Evolutionary conservation across 2,797 vertebrate genomes (phyloP), one percentile per base, ranked within the genome.

Genomic region (Lepus oiostolus): DNA sequence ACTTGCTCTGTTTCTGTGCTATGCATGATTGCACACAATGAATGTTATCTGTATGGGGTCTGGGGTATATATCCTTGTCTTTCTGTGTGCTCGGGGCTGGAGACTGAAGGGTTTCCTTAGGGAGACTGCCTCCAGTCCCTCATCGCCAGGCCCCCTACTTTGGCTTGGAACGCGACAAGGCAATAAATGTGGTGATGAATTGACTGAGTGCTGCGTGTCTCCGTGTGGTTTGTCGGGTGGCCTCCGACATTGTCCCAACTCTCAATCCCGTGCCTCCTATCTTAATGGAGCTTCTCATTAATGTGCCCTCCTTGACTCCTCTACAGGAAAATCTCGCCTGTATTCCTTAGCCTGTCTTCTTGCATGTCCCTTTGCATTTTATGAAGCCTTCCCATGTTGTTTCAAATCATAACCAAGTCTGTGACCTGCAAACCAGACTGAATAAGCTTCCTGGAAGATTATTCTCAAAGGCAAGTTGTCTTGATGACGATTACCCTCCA

Each of bases 381-480:
- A 13, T 71, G 63, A 67, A 50, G 67, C 32, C 58, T 77, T 86
- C 60, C 32, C 28, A 63, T n/a, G 52, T 76, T 28, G 38, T 38
- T 93, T 94, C 88, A 74, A 74, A 35, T 65, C 35, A 58, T 52
- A 21, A 91, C 54, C 54, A 58, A 58, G 54, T 58, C 19, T 16
- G 54, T 58, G 54, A 58, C 54, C 54, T 58, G 50, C 82, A 85
- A 54, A 74, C 8, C 47, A 82, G 60, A 30, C 58, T 19, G 38
- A 96, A 70, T 68, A 75, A 94, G 19, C 30, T 28, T 83, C 75
- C 32, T 38, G 74, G 50, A 72, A 30, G 54, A 12, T 71, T 68
- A 32, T 74, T 82, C 77, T 76, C 68, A 80, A 32, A 68, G 62
- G 70, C 17, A 62, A 67, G 63, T 77, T 42, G 11, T 76, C 70